Base-by-base conservation (phyloP, 2,888 invertebrate species). In the Tetrapedia diversipes region DNA sequence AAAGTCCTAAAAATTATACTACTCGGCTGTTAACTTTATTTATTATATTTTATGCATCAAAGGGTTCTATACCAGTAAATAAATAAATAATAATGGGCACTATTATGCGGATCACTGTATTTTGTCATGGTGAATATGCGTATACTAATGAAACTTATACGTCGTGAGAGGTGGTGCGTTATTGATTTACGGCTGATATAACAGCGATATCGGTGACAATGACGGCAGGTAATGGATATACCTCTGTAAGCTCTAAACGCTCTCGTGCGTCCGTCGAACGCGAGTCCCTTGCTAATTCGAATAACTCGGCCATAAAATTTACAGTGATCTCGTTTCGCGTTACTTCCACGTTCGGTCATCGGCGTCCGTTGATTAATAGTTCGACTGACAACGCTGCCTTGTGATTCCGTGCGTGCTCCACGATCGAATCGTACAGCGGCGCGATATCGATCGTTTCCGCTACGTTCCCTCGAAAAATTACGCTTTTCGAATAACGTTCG, bases 291-390 rank as follows among this genome's bases (percentile, higher is more conserved):
- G 64, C 29, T 65, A 49, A 68, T 54, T 68, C 64, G 64, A 65
- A 45, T 60, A 68, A 65, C 68, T 64, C 64, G 49, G 24, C 51
- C 76, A 60, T 64, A 68, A 77, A 77, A 60, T 77, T 53, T 29
- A 47, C 68, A 49, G 54, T 54, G 67, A 68, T 47, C 59, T 68
- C 59, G 59, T 64, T 74, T 73, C 53, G 60, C 34, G 60, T 72
- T 61, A 72, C 65, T 56, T 60, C 43, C 56, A 19, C 43, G 22
- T 47, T n/a, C 45, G 22, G n/a, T 32, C n/a, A 39, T 45, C 22
- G 41, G 19, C 19, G 24, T 41, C 24, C 19, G 6, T 14, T 57
- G 68, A 60, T 68, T 60, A 64, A 73, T 64, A 53, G 27, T 29
- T n/a, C 22, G 6, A 27, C 14, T 19, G 53, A 63, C 34, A 60